Base-by-base conservation (phyloP, 2,888 invertebrate species). In the Heterodera filipjevi region DNA sequence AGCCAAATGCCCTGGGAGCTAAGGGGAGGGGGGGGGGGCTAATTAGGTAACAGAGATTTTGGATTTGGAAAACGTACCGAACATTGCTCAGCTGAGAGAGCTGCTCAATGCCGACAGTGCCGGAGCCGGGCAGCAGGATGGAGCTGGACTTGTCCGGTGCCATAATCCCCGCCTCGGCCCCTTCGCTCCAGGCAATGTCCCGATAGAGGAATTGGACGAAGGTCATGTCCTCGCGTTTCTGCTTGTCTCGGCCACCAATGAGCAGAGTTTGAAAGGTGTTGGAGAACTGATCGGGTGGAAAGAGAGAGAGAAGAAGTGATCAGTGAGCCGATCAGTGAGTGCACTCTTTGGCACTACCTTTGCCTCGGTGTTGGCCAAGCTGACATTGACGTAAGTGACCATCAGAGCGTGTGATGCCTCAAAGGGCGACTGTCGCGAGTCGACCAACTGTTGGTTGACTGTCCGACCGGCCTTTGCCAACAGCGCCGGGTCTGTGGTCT, bases 161-260 rank as follows among this genome's bases (percentile, higher is more conserved):
- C 79, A 89, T 83, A n/a, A 89, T 84, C 66, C 86, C 86, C 16
- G 89, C 86, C 82, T 89, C 86, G n/a, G 88, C 89, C 30, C 81
- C 82, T 19, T 85, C 83, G 27, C 82, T 81, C 89, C 89, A 89
- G 5, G 79, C 71, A 32, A 89, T 77, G 71, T 85, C 84, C 64
- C 86, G 83, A 81, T 88, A 89, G 66, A 89, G 84, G 33, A 86
- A 77, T 64, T 87, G 82, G 1, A 82, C 87, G 76, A 84, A 89
- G 32, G 75, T 75, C 66, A 64, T 19, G 49, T 83, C 79, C 71
- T 86, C 85, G 16, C 81, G 79, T 33, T 64, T 64, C 19, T 78
- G 68, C 19, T 79, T 79, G 59, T 82, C 83, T 30, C 79, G 68
- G 30, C 89, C 89, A 68, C 85, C 86, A 77, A 89, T 84, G 6